phyloP scores from a whole-genome alignment of 2,113 vertebrate species.

The Sinocyclocheilus grahami region DNA sequence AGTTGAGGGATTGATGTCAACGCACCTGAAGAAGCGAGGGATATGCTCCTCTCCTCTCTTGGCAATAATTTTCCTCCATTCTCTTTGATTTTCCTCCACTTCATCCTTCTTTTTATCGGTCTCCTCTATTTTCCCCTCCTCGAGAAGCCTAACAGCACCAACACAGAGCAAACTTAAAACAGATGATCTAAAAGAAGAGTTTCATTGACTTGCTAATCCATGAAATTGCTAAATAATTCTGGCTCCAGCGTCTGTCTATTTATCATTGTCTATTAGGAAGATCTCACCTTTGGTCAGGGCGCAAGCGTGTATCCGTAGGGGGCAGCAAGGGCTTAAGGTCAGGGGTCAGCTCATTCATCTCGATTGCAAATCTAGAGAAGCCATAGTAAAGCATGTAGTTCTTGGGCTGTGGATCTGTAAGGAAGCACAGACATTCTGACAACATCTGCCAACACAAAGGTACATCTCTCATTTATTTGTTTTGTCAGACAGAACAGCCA shows the following conservation, averaged over 20 bases:
- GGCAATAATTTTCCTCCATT: conserved; percentile 76
- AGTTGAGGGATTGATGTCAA: not conserved
- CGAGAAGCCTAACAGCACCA: conserved; percentile 74
- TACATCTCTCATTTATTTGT: not conserved
- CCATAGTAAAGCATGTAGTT: conserved; percentile 90
- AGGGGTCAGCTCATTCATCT: conserved; percentile 89
- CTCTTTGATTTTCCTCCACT: conserved; percentile 81
- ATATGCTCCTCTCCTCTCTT: conserved; percentile 80
- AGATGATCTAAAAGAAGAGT: not conserved
- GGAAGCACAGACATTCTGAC: conserved; percentile 40
- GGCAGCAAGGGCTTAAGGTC: conserved; percentile 81
- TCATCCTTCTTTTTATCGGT: conserved; percentile 79
- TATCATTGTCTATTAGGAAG: not conserved
- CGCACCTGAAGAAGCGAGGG: conserved; percentile 83
- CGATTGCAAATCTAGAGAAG: conserved; percentile 93
- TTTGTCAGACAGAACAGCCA: not conserved
- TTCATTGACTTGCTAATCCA: not conserved
- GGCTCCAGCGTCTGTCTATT: not conserved
- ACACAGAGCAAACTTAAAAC: not conserved
- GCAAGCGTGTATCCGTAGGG: conserved; percentile 91
- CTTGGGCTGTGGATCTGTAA: conserved; percentile 87
- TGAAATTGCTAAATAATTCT: no score
- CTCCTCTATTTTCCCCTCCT: conserved; percentile 80
- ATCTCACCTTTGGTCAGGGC: conserved; percentile 92
- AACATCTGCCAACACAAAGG: not conserved